Evolutionary conservation across 2,888 invertebrate genomes (phyloP), one percentile per base, ranked within the genome.

Genomic region (Erannis defoliaria): DNA sequence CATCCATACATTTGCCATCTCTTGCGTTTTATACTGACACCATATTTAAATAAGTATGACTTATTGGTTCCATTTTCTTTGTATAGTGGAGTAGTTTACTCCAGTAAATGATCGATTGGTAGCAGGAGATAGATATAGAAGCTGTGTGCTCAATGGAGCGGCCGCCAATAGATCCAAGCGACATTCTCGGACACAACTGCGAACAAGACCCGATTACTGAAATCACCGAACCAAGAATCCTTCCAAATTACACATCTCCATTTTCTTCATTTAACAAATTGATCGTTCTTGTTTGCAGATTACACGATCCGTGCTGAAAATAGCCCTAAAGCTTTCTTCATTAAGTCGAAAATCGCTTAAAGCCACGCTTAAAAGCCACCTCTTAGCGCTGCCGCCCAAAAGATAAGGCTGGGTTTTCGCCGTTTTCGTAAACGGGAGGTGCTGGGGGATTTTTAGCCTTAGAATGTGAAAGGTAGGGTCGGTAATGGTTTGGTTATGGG

Each of bases 201-300:
- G 79, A 85, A 85, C 84, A 82, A 73, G 78, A 67, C 64, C 71
- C 76, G 72, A 75, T 81, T 74, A 77, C 70, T 61, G 57, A 75
- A 77, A 67, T 68, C 85, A 83, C 68, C 82, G 77, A 75, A 81
- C 80, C 86, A 78, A 73, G 80, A 76, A 82, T 81, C 81, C 81
- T 79, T 76, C 79, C 84, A 86, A 90, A 89, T 89, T 89, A 86
- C 88, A 85, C 85, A 83, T 86, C 84, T 83, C 84, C 84, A 86
- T 88, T 89, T 90, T 89, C 92, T 92, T 90, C 90, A 90, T 90
- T 90, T 92, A 90, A 88, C 92, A 90, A 92, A 92, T 91, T 92
- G 92, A 91, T 90, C 84, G 81, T 63, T 73, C 80, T 76, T 81
- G 78, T 83, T 84, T 83, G 80, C 77, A 67, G 64, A 76, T 50